Evolutionary conservation across 2,797 vertebrate species (phyloP), one percentile per base, ranked within the genome.

Genomic region (Remorina albescens): DNA sequence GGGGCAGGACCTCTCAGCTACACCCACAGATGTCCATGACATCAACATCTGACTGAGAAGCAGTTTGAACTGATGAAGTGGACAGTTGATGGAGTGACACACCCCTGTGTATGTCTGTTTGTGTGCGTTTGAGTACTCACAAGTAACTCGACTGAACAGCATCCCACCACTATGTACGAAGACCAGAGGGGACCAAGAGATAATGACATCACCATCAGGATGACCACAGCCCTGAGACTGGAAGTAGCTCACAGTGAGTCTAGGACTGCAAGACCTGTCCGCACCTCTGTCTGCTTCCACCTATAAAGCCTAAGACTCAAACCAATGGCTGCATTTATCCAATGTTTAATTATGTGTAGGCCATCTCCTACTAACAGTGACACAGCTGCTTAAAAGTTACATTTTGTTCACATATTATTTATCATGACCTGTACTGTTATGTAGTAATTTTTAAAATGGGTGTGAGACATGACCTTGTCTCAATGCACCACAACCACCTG

Each of bases 1-100:
- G 25, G 96, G 95, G 69, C 92, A 89, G 61, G 96, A 96, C 86
- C 94, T 97, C 85, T 96, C 97, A 54, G 95, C 95, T 88, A 98
- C 97, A 15, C 97, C 97, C 68, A 98, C 97, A 28, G 96, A 98
- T 30, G 97, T 98, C 87, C 92, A 95, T 77, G 97, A 98, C 50
- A 93, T 98, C 86, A 96, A 96, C 94, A 95, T 98, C 92, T 98
- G 95, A 97, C 77, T 55, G 82, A 1, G n/a, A 18, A 53, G 16
- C 62, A 18, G 50, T 26, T 25, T 41, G 26, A 59, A 37, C 32
- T 58, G 62, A 42, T n/a, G n/a, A n/a, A n/a, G n/a, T n/a, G n/a
- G n/a, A n/a, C n/a, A n/a, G n/a, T n/a, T n/a, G n/a, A n/a, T 21
- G 21, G 13, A 25, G 21, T 49, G 21, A 23, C n/a, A n/a, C n/a